Percentiles rank a stretch among this genome's conserved stretches.
Conservation (phyloP, 2,888 invertebrate species). For the Eilema sororculum region DNA sequence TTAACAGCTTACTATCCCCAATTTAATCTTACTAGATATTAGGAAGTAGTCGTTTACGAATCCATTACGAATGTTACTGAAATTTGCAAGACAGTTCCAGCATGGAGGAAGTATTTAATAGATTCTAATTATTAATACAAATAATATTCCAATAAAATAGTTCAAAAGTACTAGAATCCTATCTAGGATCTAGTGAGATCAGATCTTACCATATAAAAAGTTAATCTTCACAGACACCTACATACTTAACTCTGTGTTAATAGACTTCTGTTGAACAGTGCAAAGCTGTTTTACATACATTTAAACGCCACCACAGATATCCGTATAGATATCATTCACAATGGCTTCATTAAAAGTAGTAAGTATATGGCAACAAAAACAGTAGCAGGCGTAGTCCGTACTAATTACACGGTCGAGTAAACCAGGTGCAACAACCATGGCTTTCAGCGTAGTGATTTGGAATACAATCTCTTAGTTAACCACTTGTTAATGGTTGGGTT, state of each 20-base stretch:
- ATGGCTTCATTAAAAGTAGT: slow-evolving; percentile 51
- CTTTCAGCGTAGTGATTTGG: slow-evolving; percentile 59
- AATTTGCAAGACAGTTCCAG: background rate
- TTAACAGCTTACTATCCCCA: background rate
- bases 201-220: background rate
- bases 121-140: background rate
- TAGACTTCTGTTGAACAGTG: slow-evolving; percentile 1
- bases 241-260: background rate
- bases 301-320: slow-evolving; percentile 11
- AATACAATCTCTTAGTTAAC: slow-evolving; percentile 63
- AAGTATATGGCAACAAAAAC: slow-evolving; percentile 50
- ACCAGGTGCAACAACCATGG: slow-evolving; percentile 65
- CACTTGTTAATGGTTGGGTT: slow-evolving; percentile 65
- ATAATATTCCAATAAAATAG: background rate
- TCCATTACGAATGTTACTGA: background rate
- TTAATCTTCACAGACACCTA: background rate
- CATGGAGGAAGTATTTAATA: background rate
- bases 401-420: slow-evolving; percentile 75
- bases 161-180: background rate
- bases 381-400: slow-evolving; percentile 50
- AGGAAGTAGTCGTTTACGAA: background rate
- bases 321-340: slow-evolving; percentile 35
- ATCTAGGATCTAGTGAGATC: no score
- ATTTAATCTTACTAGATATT: background rate
- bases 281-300: slow-evolving; percentile 10